Percentiles rank a stretch among this genome's conserved stretches.
Conservation (phyloP, 2,113 vertebrate genomes). For the Thalassoma bifasciatum region DNA sequence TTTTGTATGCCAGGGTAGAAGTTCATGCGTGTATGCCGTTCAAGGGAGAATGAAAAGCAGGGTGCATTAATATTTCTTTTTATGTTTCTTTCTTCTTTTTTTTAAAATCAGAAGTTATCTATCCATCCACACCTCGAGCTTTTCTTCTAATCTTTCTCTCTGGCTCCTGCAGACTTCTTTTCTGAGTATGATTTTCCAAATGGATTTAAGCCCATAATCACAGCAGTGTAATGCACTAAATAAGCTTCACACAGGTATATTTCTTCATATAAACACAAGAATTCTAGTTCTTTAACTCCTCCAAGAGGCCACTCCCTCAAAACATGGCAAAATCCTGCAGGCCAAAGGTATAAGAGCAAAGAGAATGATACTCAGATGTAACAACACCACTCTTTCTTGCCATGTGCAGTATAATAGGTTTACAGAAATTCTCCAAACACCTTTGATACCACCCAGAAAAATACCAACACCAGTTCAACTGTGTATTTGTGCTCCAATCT, state of each 20-base stretch:
- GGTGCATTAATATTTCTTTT: not conserved
- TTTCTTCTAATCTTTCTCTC: not conserved
- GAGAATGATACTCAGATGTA: not conserved
- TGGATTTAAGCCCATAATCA: not conserved
- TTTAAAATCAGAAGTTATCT: constrained; percentile 1
- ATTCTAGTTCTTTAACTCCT: not conserved
- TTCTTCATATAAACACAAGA: not conserved
- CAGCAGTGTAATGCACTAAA: not conserved
- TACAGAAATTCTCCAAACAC: not conserved
- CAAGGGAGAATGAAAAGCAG: not conserved
- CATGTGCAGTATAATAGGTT: not conserved
- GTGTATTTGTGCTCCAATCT: not conserved
- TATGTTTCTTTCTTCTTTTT: not conserved
- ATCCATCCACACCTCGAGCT: not conserved
- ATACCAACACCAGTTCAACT: not conserved
- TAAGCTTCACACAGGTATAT: not conserved
- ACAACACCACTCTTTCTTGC: not conserved
- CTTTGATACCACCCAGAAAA: not conserved
- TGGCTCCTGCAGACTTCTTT: not conserved
- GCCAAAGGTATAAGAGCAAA: not conserved
- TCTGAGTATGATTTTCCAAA: not conserved
- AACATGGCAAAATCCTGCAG: not conserved
- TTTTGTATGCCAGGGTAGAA: constrained; percentile 12
- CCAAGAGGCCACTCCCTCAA: not conserved
- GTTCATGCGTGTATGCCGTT: constrained; percentile 5